phyloP scores from a whole-genome alignment of 2,113 vertebrate species.

The Semnornis frantzii region DNA sequence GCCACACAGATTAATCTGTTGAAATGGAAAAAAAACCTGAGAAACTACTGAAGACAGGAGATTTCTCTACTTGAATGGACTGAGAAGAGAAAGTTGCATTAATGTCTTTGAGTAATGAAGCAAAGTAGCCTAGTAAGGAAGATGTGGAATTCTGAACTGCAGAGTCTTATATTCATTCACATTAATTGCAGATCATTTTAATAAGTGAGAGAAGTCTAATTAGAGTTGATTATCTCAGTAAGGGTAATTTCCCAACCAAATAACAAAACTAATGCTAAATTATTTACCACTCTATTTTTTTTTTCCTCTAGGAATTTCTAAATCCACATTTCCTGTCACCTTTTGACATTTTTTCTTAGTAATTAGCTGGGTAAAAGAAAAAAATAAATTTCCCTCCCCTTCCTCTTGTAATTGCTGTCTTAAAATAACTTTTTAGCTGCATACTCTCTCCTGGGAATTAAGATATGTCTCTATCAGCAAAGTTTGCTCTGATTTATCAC shows the following conservation, averaged over 20 bases:
- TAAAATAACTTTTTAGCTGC: conserved; percentile 37
- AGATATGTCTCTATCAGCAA: background rate
- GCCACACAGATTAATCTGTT: background rate
- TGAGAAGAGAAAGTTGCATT: background rate
- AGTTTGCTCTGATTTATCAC: background rate
- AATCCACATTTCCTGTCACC: background rate
- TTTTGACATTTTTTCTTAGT: conserved; percentile 3
- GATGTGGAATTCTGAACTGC: background rate
- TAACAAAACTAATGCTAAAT: background rate
- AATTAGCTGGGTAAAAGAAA: background rate
- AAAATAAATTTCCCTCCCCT: background rate
- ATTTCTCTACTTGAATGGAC: background rate
- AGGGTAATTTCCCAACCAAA: background rate
- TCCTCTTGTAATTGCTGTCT: background rate
- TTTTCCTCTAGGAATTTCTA: background rate
- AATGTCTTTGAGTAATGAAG: background rate
- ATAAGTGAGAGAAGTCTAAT: background rate
- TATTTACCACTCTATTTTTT: background rate
- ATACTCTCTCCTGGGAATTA: background rate
- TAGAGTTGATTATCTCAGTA: background rate
- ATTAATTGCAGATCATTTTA: background rate
- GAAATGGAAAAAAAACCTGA: background rate
- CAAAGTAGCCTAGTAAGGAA: background rate
- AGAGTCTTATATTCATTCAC: background rate
- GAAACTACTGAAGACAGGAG: background rate